Conservation (phyloP, 1,140 invertebrate genomes). For the Venturia canescens region DNA sequence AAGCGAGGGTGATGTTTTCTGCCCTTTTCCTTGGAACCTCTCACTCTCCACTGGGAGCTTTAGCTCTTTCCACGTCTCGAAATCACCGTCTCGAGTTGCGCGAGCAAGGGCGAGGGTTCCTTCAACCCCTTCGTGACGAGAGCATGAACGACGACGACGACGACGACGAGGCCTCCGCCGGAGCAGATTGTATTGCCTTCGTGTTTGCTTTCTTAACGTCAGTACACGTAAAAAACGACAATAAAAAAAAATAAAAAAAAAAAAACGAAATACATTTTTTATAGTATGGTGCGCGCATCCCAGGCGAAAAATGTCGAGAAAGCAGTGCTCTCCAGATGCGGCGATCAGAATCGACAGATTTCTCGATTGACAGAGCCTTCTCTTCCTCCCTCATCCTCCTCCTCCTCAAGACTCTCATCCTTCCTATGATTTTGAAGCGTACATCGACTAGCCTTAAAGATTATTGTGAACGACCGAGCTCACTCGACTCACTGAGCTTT, state of each 20-base stretch:
- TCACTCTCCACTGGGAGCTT: constrained; percentile 43
- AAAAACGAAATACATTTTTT: neutral
- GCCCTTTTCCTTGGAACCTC: constrained; percentile 44
- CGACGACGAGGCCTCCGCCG: constrained; percentile 29
- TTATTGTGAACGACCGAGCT: constrained; percentile 55
- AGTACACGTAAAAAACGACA: neutral
- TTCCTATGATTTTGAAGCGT: constrained; percentile 10
- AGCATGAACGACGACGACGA: neutral
- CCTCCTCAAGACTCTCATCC: neutral
- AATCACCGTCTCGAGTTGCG: constrained; percentile 69
- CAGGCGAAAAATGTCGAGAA: neutral
- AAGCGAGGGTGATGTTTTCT: neutral
- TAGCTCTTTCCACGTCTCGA: constrained; percentile 51
- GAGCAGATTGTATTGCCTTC: constrained; percentile 39
- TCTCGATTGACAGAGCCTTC: constrained; percentile 11
- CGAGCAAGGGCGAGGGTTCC: constrained; percentile 51
- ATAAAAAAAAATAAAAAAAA: neutral
- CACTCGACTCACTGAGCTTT: constrained; percentile 29
- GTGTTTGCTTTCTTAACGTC: constrained; percentile 44
- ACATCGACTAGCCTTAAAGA: constrained; percentile 35
- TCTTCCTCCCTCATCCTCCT: neutral
- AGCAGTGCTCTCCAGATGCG: neutral
- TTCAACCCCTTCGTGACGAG: constrained; percentile 53
- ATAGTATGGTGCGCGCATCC: neutral
- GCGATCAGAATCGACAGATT: constrained; percentile 7